phyloP scores from a whole-genome alignment of 2,888 invertebrate genomes.

The Campoletis raptor region DNA sequence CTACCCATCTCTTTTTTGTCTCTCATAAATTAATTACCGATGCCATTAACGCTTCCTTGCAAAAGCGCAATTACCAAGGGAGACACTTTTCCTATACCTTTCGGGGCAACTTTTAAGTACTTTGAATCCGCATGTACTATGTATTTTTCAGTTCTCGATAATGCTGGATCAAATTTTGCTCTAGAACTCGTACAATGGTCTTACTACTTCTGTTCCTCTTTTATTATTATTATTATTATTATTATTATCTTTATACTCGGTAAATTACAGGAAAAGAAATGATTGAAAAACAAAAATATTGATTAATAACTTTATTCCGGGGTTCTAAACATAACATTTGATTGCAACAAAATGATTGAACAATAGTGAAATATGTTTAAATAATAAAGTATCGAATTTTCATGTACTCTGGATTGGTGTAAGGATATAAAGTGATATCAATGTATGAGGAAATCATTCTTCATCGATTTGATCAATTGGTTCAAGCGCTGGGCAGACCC shows the following conservation, averaged over 20 bases:
- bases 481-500: conserved; percentile 23
- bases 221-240: not conserved
- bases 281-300: not conserved
- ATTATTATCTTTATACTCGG: not conserved
- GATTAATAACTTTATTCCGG: not conserved
- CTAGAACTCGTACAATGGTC: not conserved
- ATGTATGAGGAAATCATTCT: conserved; percentile 30
- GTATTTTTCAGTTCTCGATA: conserved; percentile 13
- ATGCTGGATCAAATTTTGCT: not conserved
- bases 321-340: not conserved
- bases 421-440: not conserved
- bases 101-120: conserved; percentile 54
- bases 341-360: not conserved
- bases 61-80: conserved; percentile 57
- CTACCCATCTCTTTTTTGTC: conserved; percentile 6
- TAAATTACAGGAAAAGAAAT: not conserved
- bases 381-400: not conserved
- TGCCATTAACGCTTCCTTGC: conserved; percentile 62
- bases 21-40: conserved; percentile 64
- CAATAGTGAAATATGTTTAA: not conserved
- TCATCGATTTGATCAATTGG: conserved; percentile 64
- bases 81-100: conserved; percentile 14
- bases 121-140: conserved; percentile 19
- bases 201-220: not conserved
- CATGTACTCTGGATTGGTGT: not conserved